Evolutionary conservation across 2,888 invertebrate species (phyloP), one percentile per base, ranked within the genome.

Genomic region (Ornithoptera alexandrae): DNA sequence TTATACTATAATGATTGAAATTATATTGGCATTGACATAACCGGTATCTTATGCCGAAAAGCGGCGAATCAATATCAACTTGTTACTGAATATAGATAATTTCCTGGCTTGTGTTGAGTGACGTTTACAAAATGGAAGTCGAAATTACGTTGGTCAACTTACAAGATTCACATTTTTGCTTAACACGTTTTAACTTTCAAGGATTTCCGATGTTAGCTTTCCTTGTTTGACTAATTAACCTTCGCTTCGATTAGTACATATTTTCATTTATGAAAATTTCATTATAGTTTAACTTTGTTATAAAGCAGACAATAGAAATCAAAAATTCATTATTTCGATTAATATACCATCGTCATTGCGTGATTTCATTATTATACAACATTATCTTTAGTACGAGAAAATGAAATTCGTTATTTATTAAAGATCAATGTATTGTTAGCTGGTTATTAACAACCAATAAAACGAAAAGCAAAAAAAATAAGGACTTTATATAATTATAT

Each of bases 121-220:
- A 62, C 70, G 70, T 68, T 64, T 67, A 72, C 70, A 65, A 68
- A 70, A 69, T 68, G 63, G 65, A 64, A 64, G 57, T 69, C 63
- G 42, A 53, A 59, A 69, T 72, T 67, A 64, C 64, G 70, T 72
- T 60, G 66, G 69, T 71, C 67, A 69, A 72, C 62, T 65, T 71
- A 69, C 67, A 67, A 62, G 66, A 67, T 71, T 71, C 70, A 69
- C 67, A 69, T 70, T 72, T 76, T 72, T 75, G 67, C 72, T 77
- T 71, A 77, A 74, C 69, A 77, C 62, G 75, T 78, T 77, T 74
- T 76, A 78, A 78, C 80, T 79, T 81, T 82, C 80, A 74, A 72
- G 74, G 71, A 77, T 80, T 79, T 81, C 76, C 78, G 75, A 81
- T 78, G 74, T 78, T 77, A 80, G 75, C 79, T 80, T 80, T 81